Conservation (phyloP, 2,888 invertebrate genomes). For the Suillia variegata region DNA sequence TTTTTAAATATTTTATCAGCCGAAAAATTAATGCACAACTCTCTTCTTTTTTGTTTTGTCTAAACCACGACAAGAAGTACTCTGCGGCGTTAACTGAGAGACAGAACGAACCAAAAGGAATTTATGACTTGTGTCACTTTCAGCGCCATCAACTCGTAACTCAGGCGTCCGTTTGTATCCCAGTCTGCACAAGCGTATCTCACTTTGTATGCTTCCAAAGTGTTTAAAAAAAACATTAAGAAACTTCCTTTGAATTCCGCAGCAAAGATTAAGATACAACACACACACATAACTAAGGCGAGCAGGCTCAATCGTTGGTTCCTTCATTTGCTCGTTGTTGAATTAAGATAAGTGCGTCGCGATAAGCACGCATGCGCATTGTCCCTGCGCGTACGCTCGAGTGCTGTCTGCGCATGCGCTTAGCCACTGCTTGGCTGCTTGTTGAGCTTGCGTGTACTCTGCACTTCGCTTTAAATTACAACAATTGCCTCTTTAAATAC, state of each 20-base stretch:
- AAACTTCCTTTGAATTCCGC: not conserved
- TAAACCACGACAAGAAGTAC: too few relatives aligned
- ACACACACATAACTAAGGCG: slow-evolving; percentile 23
- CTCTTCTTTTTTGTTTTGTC: too few relatives aligned
- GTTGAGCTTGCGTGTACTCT: slow-evolving; percentile 29
- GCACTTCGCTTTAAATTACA: slow-evolving; percentile 33
- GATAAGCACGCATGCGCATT: slow-evolving; percentile 37
- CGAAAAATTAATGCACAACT: too few relatives aligned
- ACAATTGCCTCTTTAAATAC: too few relatives aligned
- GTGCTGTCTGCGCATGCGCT: not conserved
- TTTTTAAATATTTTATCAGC: too few relatives aligned
- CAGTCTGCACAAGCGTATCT: not conserved
- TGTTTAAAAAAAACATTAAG: not conserved
- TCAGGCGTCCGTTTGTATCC: slow-evolving; percentile 36
- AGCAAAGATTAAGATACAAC: slow-evolving; percentile 46
- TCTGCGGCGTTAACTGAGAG: too few relatives aligned
- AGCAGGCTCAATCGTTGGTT: not conserved
- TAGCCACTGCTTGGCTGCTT: slow-evolving; percentile 20
- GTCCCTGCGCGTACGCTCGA: not conserved
- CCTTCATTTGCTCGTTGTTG: not conserved
- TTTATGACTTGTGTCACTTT: slow-evolving; percentile 56
- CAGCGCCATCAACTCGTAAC: slow-evolving; percentile 53
- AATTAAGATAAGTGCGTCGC: slow-evolving; percentile 47
- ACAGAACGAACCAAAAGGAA: too few relatives aligned
- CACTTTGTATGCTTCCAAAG: not conserved